These are phyloP conservation scores for Mustelus asterias DNA, from an alignment of 2,113 vertebrate species.

Conservation along the genomic window DNA sequence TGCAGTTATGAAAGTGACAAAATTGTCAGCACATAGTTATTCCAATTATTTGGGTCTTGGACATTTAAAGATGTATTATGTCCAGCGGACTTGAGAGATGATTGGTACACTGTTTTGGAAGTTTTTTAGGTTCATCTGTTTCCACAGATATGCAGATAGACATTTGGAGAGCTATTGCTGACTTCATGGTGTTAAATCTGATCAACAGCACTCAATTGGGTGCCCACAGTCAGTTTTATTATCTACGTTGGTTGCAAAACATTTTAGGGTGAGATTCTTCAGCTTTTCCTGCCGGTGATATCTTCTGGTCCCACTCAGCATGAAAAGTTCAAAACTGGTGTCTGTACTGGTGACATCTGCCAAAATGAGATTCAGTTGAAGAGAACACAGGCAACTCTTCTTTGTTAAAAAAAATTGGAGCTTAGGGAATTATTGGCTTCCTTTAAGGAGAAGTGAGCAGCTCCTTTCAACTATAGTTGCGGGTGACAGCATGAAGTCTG, in stretches of 20 bases:
- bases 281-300: too few relatives aligned
- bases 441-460: background rate
- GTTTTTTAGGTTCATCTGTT: background rate
- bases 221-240: background rate
- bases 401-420: background rate
- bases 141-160: background rate
- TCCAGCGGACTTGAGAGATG: background rate
- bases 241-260: background rate
- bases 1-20: background rate
- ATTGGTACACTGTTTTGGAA: background rate
- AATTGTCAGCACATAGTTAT: background rate
- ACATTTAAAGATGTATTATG: background rate
- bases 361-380: background rate
- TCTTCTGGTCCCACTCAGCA: too few relatives aligned
- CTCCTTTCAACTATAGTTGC: constrained; percentile 44
- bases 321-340: background rate
- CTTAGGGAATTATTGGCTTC: background rate
- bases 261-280: too few relatives aligned
- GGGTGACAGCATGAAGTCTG: constrained; percentile 59
- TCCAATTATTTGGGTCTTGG: background rate
- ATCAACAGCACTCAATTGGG: background rate
- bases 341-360: background rate
- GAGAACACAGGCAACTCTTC: background rate
- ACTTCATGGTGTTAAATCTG: background rate
- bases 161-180: background rate